Evolutionary conservation across 2,888 invertebrate genomes (phyloP).

Genomic region (Candidula unifasciata): DNA sequence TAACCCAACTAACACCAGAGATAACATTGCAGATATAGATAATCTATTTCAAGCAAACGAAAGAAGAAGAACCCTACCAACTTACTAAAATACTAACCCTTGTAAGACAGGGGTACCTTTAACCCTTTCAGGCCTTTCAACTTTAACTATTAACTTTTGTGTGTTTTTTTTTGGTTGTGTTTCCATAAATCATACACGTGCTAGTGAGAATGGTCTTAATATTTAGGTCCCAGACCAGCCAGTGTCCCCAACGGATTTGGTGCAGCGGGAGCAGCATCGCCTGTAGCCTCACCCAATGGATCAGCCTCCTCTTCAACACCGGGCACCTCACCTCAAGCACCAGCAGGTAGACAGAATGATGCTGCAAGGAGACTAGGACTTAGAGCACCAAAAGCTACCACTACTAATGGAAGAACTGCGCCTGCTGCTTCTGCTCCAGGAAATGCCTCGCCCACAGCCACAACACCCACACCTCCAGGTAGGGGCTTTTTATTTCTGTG

Average conservation of each 20-base stretch:
- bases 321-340: neutral
- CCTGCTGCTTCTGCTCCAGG: slow-evolving; percentile 43
- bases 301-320: neutral
- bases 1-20: no score
- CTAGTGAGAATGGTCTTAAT: neutral
- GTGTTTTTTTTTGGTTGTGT: no score
- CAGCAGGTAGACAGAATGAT: slow-evolving; percentile 18
- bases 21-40: no score
- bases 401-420: slow-evolving; percentile 32
- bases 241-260: slow-evolving; percentile 41
- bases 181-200: neutral
- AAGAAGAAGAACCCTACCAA: no score
- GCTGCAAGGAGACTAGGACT: neutral
- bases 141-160: no score
- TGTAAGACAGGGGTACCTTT: no score
- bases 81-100: no score
- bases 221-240: slow-evolving; percentile 17
- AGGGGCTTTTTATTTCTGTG: neutral
- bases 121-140: no score
- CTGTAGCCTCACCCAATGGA: slow-evolving; percentile 35
- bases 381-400: neutral
- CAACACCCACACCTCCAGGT: slow-evolving; percentile 50
- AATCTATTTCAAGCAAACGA: no score
- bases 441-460: slow-evolving; percentile 30
- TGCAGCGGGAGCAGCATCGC: slow-evolving; percentile 19